Percentiles rank a stretch among this genome's conserved stretches.
Conservation (phyloP, 2,888 invertebrate genomes). For the Morpho helenor region DNA sequence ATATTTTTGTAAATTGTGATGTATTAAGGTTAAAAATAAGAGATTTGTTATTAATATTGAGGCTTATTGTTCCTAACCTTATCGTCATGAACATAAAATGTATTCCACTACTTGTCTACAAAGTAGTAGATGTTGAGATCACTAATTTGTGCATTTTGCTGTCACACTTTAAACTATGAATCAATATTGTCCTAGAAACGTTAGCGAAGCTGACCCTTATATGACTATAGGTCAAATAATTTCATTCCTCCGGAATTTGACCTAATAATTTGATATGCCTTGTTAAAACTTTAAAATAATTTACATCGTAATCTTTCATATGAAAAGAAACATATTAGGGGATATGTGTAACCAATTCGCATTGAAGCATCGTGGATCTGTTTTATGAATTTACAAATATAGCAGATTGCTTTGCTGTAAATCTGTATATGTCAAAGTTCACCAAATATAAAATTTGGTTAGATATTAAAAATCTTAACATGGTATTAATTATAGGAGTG, state of each 20-base stretch:
- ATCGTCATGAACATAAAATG: background rate
- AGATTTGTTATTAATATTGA: too few species aligned
- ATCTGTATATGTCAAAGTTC: background rate
- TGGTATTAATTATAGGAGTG: slow-evolving; percentile 55
- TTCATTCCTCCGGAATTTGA: slow-evolving; percentile 7
- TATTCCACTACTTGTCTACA: background rate
- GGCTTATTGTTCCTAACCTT: too few species aligned
- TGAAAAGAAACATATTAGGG: too few species aligned
- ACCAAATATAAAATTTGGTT: background rate
- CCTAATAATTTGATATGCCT: background rate
- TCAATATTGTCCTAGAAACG: slow-evolving; percentile 7
- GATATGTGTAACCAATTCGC: too few species aligned
- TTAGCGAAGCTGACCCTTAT: slow-evolving; percentile 12
- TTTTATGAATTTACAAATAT: too few species aligned
- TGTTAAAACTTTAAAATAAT: background rate
- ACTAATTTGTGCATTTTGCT: slow-evolving; percentile 2
- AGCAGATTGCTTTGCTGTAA: background rate
- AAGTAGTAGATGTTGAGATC: slow-evolving; percentile 3
- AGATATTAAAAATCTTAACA: slow-evolving; percentile 24
- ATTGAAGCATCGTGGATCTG: too few species aligned
- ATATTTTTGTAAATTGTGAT: too few species aligned
- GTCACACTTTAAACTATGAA: slow-evolving; percentile 1
- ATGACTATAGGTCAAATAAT: slow-evolving; percentile 18
- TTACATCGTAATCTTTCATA: too few species aligned
- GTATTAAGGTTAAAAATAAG: too few species aligned